These are phyloP conservation scores for Sipha flava DNA, from an alignment of 1,140 invertebrate species.

Conservation along the genomic window DNA sequence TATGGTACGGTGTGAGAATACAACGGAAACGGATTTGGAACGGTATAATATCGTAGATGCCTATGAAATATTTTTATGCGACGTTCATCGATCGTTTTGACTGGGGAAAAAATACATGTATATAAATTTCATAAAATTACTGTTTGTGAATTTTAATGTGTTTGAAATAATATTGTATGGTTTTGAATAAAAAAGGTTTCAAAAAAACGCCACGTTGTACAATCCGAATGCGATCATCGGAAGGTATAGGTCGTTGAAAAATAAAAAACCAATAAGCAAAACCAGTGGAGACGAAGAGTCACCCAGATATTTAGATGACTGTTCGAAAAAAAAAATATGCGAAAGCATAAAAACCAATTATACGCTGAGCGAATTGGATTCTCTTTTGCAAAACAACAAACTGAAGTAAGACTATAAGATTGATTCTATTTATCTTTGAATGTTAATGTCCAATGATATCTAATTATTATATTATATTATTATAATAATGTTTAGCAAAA, in stretches of 20 bases:
- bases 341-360: neutral
- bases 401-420: neutral
- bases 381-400: neutral
- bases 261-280: neutral
- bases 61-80: no score
- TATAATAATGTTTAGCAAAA: no score
- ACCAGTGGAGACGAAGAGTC: neutral
- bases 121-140: no score
- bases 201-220: neutral
- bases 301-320: neutral
- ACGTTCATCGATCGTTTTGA: no score
- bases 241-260: neutral
- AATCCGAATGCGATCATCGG: neutral
- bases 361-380: neutral
- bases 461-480: no score
- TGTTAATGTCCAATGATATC: no score
- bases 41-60: no score
- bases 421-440: no score
- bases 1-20: no score
- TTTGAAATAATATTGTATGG: neutral
- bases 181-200: neutral
- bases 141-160: no score
- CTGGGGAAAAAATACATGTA: no score
- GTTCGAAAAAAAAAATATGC: slow-evolving; percentile 13
- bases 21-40: no score